These are phyloP conservation scores for Speoplatyrhinus poulsoni DNA, from an alignment of 2,113 vertebrate species.

Conservation along the genomic window DNA sequence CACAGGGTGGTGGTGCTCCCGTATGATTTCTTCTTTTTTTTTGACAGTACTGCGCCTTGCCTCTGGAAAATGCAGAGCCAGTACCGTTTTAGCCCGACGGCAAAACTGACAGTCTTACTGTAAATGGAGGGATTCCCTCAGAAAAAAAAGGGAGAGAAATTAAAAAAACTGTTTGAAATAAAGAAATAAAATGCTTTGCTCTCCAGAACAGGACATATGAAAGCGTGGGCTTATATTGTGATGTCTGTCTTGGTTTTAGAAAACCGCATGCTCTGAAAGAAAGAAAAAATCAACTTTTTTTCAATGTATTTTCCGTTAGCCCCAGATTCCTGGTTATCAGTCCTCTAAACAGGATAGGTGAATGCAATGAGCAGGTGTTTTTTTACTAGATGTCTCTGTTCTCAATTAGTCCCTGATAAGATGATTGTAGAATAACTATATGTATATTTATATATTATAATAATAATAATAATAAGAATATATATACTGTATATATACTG, in stretches of 20 bases:
- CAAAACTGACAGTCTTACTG: neutral
- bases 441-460: too few relatives aligned
- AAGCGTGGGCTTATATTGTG: neutral
- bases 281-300: neutral
- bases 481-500: too few relatives aligned
- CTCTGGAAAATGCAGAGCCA: conserved; percentile 41
- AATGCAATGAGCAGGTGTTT: neutral
- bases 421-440: neutral
- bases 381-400: neutral
- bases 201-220: conserved; percentile 14
- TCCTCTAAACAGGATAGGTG: too few relatives aligned
- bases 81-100: conserved; percentile 38
- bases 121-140: neutral
- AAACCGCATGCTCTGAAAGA: neutral
- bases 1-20: conserved; percentile 41
- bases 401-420: too few relatives aligned
- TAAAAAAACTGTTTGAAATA: neutral
- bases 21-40: conserved; percentile 31
- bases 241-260: conserved; percentile 6
- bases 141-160: neutral
- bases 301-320: too few relatives aligned
- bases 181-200: neutral
- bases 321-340: too few relatives aligned
- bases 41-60: conserved; percentile 14
- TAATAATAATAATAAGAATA: too few relatives aligned